Evolutionary conservation across 2,888 invertebrate genomes (phyloP).

Genomic region (Cosmopolites sordidus): DNA sequence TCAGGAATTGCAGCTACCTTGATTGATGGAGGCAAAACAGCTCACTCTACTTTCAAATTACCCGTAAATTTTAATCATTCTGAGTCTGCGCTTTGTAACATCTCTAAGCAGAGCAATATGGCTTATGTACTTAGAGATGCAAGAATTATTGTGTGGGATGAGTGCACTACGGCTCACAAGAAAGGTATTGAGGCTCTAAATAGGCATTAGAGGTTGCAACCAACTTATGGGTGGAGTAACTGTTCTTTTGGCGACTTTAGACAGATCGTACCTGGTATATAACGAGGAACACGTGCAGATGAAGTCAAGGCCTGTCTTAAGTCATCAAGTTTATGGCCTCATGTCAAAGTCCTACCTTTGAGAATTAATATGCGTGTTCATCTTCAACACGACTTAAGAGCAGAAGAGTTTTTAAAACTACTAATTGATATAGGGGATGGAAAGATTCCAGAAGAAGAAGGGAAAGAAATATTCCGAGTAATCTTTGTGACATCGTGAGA

Average conservation of each 20-base stretch:
- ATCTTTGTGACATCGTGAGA: neutral
- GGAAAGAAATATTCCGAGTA: neutral
- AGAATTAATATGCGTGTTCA: slow-evolving; percentile 4
- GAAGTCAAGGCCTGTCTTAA: slow-evolving; percentile 38
- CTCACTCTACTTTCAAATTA: slow-evolving; percentile 8
- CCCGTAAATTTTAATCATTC: neutral
- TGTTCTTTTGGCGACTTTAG: slow-evolving; percentile 15
- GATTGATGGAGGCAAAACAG: slow-evolving; percentile 6
- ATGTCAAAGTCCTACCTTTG: neutral
- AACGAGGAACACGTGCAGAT: slow-evolving; percentile 37
- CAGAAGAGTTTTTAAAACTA: neutral
- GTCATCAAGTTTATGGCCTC: neutral
- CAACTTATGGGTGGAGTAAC: slow-evolving; percentile 8
- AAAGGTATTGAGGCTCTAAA: slow-evolving; percentile 10
- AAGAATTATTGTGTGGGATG: slow-evolving; percentile 18
- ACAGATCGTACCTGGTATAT: slow-evolving; percentile 27
- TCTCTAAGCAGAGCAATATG: slow-evolving; percentile 19
- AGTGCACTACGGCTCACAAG: slow-evolving; percentile 16
- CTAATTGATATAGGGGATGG: neutral
- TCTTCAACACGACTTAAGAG: too few species aligned
- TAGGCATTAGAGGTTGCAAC: slow-evolving; percentile 4
- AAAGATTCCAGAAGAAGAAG: neutral
- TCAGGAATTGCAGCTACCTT: slow-evolving; percentile 18
- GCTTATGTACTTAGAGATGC: slow-evolving; percentile 2
- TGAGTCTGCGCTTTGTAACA: slow-evolving; percentile 11